Percentiles rank a stretch among this genome's conserved stretches.
These are phyloP conservation scores for Hoplias malabaricus DNA, from an alignment of 2,113 vertebrate genomes.

Conservation along the genomic window DNA sequence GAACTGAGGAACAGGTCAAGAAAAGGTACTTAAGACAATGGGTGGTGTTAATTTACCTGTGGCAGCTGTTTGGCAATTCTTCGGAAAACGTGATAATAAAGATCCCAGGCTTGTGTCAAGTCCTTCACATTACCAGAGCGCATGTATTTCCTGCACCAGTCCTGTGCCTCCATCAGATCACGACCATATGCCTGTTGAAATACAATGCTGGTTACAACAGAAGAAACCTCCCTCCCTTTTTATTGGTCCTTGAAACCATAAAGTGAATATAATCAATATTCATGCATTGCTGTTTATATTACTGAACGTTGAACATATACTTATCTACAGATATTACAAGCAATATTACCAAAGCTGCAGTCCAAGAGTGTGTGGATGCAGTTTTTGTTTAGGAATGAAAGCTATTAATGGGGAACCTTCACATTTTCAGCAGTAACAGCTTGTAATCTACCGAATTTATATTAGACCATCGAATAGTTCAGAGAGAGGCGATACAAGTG, in stretches of 20 bases:
- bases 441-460: too few species aligned
- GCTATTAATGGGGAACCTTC: too few species aligned
- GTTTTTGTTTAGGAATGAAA: too few species aligned
- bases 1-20: too few species aligned
- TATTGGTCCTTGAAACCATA: background rate
- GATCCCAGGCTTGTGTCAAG: constrained; percentile 97
- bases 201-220: background rate
- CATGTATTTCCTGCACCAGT: constrained; percentile 99
- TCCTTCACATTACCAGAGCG: constrained; percentile 98
- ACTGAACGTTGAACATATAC: too few species aligned
- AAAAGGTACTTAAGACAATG: background rate
- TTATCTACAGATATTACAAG: too few species aligned
- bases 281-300: background rate
- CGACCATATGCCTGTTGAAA: constrained; percentile 89
- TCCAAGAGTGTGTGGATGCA: too few species aligned
- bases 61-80: constrained; percentile 97
- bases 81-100: constrained; percentile 97
- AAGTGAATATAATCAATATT: background rate
- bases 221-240: background rate
- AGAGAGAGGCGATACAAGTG: too few species aligned
- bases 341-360: too few species aligned
- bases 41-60: constrained; percentile 75
- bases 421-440: too few species aligned
- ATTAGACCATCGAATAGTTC: too few species aligned
- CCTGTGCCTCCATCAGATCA: constrained; percentile 98